These are phyloP conservation scores for Probaryconus sp. DNA, from an alignment of 1,140 invertebrate species.

Conservation along the genomic window DNA sequence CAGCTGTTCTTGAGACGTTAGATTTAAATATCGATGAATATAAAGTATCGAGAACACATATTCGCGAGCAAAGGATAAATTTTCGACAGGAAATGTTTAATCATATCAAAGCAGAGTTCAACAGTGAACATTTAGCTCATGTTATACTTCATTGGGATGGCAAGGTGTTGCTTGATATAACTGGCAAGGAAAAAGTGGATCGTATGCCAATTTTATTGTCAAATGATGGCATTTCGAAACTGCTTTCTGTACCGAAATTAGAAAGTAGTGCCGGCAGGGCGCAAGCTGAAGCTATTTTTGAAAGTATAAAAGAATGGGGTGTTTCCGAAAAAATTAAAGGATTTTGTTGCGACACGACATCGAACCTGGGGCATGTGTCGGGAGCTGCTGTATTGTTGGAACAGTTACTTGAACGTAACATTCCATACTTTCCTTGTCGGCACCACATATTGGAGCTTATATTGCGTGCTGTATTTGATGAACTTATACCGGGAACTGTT, in stretches of 20 bases:
- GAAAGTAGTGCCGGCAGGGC: constrained; percentile 2
- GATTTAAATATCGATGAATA: constrained; percentile 12
- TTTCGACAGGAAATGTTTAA: background rate
- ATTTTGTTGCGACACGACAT: constrained; percentile 12
- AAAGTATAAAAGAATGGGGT: constrained; percentile 3
- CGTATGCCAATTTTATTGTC: constrained; percentile 15
- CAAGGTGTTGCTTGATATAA: constrained; percentile 4
- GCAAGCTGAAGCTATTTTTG: constrained; percentile 13
- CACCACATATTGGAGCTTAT: constrained; percentile 33
- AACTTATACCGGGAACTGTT: constrained; percentile 14
- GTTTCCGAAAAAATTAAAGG: constrained; percentile 10
- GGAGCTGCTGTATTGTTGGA: constrained; percentile 14
- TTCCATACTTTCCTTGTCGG: constrained; percentile 29
- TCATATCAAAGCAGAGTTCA: constrained; percentile 6
- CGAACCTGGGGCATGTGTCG: background rate
- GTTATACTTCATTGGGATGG: constrained; percentile 15
- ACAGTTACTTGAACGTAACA: constrained; percentile 13
- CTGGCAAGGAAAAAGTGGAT: constrained; percentile 10
- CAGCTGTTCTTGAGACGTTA: constrained; percentile 5
- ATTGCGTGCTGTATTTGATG: constrained; percentile 21
- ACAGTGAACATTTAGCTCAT: constrained; percentile 1
- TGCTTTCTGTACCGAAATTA: constrained; percentile 14
- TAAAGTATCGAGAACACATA: constrained; percentile 16
- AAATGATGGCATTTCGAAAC: background rate
- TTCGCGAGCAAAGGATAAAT: constrained; percentile 1